Conservation (phyloP, 2,113 vertebrate genomes). For the Suncus etruscus region DNA sequence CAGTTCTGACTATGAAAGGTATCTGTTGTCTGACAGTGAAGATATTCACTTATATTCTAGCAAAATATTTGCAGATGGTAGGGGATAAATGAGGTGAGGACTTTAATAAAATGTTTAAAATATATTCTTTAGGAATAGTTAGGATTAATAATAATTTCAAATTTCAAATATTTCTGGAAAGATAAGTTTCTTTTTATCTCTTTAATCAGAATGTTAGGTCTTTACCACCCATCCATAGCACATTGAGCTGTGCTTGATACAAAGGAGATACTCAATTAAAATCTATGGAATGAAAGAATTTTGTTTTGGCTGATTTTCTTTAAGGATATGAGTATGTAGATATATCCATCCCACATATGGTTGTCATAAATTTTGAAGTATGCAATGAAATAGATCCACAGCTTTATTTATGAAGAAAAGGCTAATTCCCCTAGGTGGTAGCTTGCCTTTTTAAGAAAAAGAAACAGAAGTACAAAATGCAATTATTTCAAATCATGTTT, state of each 20-base stretch:
- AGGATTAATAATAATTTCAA: not conserved
- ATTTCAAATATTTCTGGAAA: not conserved
- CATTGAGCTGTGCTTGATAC: not conserved
- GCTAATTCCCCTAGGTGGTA: not conserved
- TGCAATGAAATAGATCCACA: constrained; percentile 10
- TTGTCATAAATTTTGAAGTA: constrained; percentile 6
- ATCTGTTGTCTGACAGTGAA: no score
- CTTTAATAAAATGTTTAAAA: constrained; percentile 14
- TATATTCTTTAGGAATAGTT: constrained; percentile 1
- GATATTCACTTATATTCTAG: not conserved
- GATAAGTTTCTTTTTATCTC: not conserved
- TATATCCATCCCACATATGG: not conserved
- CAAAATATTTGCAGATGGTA: not conserved
- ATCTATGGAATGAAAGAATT: not conserved
- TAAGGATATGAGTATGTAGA: not conserved
- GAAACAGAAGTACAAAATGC: accelerated
- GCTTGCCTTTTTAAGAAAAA: constrained; percentile 32
- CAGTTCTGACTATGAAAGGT: no score
- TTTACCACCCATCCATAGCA: not conserved
- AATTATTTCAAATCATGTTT: not conserved
- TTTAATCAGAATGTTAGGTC: not conserved
- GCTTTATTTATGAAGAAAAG: constrained; percentile 6
- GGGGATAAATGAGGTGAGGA: not conserved
- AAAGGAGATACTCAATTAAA: not conserved
- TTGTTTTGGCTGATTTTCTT: not conserved